Evolutionary conservation across 2,888 invertebrate genomes (phyloP), one percentile per base, ranked within the genome.

Genomic region (Netelia fuscicornis): DNA sequence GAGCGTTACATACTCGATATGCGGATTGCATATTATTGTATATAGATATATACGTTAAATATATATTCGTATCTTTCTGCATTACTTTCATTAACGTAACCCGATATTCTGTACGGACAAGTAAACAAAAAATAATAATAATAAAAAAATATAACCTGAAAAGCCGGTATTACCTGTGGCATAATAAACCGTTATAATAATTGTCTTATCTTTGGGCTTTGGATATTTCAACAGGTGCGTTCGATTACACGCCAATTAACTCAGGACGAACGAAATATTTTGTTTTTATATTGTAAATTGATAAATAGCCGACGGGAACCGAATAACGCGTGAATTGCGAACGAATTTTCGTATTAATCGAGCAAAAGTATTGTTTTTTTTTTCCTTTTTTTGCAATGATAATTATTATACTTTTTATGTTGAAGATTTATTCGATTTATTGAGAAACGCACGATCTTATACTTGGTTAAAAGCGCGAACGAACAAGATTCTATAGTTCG

Each of bases 401-500:
- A 37, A 37, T 37, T 37, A 37, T 37, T 37, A 37, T 37, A 0
- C 0, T 5, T 37, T 37, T 37, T 37, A 37, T 37, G 6, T 20
- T 20, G 1, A 20, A 20, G 20, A 37, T 37, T 6, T 37, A 48
- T 48, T 13, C 11, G 48, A 48, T 48, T 48, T 48, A 37, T 37
- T 37, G 5, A 37, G 6, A 0, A 37, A 37, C 8, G 37, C 0
- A 37, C 6, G 5, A 37, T 37, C 0, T 37, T 37, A 37, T 37
- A 37, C 8, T 37, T 37, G 13, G 10, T 13, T 25, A 62, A 71
- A 44, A 42, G 54, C 25, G 65, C 37, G 67, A 72, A 58, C 70
- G 52, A 64, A 13, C 42, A 60, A 82, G 71, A 82, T 82, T 70
- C 82, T 65, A 58, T 52, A 81, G 68, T 67, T 76, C 20, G 48